Evolutionary conservation across 2,888 invertebrate species (phyloP).

Genomic region (Cheilosia vulpina): DNA sequence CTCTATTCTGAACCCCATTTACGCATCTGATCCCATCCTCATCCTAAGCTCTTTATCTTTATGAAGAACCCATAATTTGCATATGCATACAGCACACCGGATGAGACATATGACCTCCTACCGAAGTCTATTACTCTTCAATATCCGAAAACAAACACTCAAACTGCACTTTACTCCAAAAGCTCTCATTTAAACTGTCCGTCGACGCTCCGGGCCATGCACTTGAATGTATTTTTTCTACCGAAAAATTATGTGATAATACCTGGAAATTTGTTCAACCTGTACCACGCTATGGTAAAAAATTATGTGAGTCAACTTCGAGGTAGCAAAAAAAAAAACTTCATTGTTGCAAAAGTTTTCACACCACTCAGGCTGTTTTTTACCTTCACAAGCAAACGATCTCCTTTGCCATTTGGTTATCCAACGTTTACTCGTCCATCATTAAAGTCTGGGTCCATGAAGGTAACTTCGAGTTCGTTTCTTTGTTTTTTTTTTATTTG

Average conservation of each 20-base stretch:
- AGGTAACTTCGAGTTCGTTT: not conserved
- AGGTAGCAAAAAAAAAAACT: slow-evolving; percentile 36
- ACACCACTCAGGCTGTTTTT: slow-evolving; percentile 27
- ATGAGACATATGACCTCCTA: not conserved
- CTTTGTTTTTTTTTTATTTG: not conserved
- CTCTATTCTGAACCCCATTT: too few species aligned
- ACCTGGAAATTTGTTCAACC: slow-evolving; percentile 40
- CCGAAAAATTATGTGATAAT: slow-evolving; percentile 7
- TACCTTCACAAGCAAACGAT: slow-evolving; percentile 24
- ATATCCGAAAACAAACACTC: slow-evolving; percentile 7
- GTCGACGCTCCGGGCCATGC: not conserved
- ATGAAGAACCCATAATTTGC: too few species aligned
- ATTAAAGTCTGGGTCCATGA: not conserved
- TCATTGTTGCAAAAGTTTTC: slow-evolving; percentile 32
- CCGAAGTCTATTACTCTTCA: not conserved
- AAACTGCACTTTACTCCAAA: slow-evolving; percentile 8
- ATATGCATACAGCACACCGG: too few species aligned
- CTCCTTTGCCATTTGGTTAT: slow-evolving; percentile 21
- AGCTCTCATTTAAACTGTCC: not conserved
- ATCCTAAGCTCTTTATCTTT: too few species aligned
- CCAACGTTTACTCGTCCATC: slow-evolving; percentile 25
- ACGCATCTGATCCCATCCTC: too few species aligned
- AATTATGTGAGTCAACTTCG: slow-evolving; percentile 39
- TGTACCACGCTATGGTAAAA: not conserved
- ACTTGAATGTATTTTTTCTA: not conserved